phyloP scores from a whole-genome alignment of 2,113 vertebrate species.

The Channa argus region DNA sequence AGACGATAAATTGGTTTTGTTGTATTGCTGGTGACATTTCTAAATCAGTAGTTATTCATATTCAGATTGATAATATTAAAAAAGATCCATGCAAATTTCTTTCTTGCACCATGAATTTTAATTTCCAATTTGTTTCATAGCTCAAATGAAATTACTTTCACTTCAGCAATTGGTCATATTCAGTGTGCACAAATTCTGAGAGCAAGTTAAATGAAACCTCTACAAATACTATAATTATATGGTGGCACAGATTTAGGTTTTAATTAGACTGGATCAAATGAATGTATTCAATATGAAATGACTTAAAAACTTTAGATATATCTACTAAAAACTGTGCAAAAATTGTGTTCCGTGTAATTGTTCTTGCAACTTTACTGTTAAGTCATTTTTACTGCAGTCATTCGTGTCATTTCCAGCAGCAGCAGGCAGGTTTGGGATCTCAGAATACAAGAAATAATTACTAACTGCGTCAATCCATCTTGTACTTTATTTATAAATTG shows the following conservation, averaged over 20 bases:
- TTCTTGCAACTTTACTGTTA: too few species aligned
- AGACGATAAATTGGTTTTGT: not conserved
- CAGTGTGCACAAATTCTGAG: conserved; percentile 22
- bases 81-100: conserved; percentile 7
- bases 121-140: conserved; percentile 34
- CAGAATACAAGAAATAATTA: too few species aligned
- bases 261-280: not conserved
- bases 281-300: too few species aligned
- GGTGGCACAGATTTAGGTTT: not conserved
- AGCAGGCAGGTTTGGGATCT: too few species aligned
- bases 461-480: too few species aligned
- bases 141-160: conserved; percentile 31
- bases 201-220: not conserved
- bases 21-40: not conserved
- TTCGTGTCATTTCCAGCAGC: too few species aligned
- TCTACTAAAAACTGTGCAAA: too few species aligned
- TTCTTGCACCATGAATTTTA: conserved; percentile 12
- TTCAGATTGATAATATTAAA: conserved; percentile 6
- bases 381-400: too few species aligned
- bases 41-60: not conserved
- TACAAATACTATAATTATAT: not conserved
- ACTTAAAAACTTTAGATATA: too few species aligned
- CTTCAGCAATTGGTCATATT: not conserved
- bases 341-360: too few species aligned
- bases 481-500: not conserved